These are phyloP conservation scores for Antheraea mylitta DNA, from an alignment of 1,140 invertebrate species.

Conservation along the genomic window DNA sequence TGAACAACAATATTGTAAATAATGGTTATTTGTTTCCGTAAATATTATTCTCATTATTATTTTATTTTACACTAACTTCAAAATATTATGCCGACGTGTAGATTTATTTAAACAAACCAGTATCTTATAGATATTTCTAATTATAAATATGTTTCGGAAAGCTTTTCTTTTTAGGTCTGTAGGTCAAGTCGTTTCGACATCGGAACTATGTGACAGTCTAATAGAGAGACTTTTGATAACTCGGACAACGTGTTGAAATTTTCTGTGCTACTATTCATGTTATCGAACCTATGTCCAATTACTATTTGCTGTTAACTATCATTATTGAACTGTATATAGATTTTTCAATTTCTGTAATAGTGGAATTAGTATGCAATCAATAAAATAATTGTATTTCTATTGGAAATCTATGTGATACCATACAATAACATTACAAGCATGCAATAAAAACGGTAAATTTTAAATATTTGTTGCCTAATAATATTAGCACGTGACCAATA, in stretches of 20 bases:
- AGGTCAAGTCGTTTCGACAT: constrained; percentile 21
- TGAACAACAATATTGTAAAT: too few species aligned
- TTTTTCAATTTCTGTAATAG: too few species aligned
- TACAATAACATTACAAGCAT: neutral
- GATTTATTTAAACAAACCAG: too few species aligned
- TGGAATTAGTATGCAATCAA: neutral
- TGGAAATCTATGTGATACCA: neutral
- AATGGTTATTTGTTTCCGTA: too few species aligned
- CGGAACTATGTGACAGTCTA: constrained; percentile 19
- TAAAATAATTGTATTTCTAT: neutral
- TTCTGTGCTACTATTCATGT: constrained; percentile 5
- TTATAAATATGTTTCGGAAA: neutral
- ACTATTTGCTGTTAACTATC: neutral
- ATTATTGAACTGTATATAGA: too few species aligned
- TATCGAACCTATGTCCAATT: neutral
- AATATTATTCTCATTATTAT: too few species aligned
- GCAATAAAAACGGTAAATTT: neutral
- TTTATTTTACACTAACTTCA: neutral
- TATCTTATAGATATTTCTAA: neutral
- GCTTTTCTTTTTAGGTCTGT: constrained; percentile 21
- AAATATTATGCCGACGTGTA: too few species aligned
- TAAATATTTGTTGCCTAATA: neutral
- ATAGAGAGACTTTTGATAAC: constrained; percentile 19
- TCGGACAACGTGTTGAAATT: constrained; percentile 22
- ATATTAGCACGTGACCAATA: constrained; percentile 1